Percentiles rank a stretch among this genome's conserved stretches.
Conservation (phyloP, 2,888 invertebrate species). For the Coenonympha glycerion region DNA sequence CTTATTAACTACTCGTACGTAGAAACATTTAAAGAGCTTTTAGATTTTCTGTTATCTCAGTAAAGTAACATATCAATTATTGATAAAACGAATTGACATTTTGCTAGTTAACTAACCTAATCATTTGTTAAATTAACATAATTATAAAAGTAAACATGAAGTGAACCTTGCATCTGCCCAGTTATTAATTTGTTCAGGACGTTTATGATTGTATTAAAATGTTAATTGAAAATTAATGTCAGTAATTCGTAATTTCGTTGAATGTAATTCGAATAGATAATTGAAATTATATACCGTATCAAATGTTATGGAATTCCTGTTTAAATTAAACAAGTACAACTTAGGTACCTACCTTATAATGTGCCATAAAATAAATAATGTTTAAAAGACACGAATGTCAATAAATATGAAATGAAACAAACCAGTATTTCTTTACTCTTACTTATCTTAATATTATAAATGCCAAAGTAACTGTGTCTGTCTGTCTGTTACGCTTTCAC, state of each 20-base stretch:
- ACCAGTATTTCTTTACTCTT: too few relatives aligned
- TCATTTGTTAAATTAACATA: conserved; percentile 1
- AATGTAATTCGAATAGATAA: neutral
- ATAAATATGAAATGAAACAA: too few relatives aligned
- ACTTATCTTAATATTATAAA: too few relatives aligned
- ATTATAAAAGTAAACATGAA: neutral
- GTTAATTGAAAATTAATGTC: conserved; percentile 2
- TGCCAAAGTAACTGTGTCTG: too few relatives aligned
- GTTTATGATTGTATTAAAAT: neutral
- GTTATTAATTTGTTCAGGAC: neutral
- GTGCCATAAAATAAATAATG: too few relatives aligned
- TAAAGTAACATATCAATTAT: neutral
- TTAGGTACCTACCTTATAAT: too few relatives aligned
- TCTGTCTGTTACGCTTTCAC: too few relatives aligned
- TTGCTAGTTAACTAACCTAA: neutral
- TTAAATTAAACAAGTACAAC: neutral
- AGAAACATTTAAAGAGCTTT: too few relatives aligned
- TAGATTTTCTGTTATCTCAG: too few relatives aligned
- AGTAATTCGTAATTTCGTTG: conserved; percentile 1
- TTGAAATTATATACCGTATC: conserved; percentile 1
- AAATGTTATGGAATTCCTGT: neutral
- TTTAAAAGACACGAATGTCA: too few relatives aligned
- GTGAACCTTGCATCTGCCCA: conserved; percentile 2
- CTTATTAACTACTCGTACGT: too few relatives aligned
- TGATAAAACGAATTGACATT: neutral